Evolutionary conservation across 2,797 vertebrate species (phyloP), one percentile per base, ranked within the genome.

Genomic region (Sebastes cheni): DNA sequence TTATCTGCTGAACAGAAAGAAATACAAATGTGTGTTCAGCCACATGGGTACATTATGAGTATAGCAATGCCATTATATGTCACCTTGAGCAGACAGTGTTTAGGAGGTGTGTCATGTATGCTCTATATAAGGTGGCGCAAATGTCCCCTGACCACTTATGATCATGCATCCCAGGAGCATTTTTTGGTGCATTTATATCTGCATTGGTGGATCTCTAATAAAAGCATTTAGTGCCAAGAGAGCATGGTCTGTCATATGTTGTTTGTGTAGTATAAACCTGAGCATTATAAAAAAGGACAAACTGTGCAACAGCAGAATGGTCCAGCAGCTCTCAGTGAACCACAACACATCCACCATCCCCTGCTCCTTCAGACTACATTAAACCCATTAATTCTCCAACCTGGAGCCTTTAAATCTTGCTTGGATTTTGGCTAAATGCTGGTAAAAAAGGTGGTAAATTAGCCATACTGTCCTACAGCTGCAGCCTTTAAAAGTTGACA

Each of bases 301-400:
- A 34, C 34, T 64, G 46, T 69, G 22, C 27, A 67, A 32, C n/a
- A 69, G 36, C 36, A 36, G 36, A 36, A 36, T 36, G 36, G 36
- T 36, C 36, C 36, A 36, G 12, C 36, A 36, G 36, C 36, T 36
- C 36, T 36, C 7, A 20, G 20, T 69, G 32, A 23, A n/a, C 8
- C 23, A 67, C 54, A 22, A 22, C 1, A 39, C 4, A 75, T 68
- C 9, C 3, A 65, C 18, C 27, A 27, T 27, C 18, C 18, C 12
- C 10, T 72, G 58, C 60, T 72, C 56, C 25, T 65, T 65, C 9
- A 23, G 23, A 5, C 23, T 18, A 67, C 13, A 82, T 81, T 72
- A 74, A 79, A 78, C 8, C 52, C 72, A 78, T 73, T 68, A 71
- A 84, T 59, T 85, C 69, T 72, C 75, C 61, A n/a, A 52, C 72